Evolutionary conservation across 1,140 invertebrate species (phyloP).

Genomic region (Bactericera cockerelli): DNA sequence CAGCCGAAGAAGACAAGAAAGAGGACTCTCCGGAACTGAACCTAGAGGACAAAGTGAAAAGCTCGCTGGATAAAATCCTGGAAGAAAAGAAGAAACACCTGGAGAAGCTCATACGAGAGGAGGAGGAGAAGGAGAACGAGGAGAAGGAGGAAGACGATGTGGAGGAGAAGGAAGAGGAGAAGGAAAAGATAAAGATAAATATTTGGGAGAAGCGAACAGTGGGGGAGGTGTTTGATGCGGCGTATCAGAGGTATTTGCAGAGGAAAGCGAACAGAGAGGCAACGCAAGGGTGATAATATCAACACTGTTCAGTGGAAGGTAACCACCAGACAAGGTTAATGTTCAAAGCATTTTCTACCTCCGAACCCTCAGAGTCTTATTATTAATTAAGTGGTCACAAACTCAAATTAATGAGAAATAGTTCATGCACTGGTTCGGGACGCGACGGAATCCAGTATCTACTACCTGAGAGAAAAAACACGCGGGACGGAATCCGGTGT

Average conservation of each 20-base stretch:
- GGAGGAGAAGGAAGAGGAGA: constrained; percentile 20
- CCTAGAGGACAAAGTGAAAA: constrained; percentile 16
- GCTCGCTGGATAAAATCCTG: background rate
- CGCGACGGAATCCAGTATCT: no score
- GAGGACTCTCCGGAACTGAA: background rate
- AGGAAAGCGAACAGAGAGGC: constrained; percentile 41
- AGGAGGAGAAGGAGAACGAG: constrained; percentile 25
- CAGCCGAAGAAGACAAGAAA: background rate
- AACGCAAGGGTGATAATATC: background rate
- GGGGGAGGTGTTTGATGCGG: constrained; percentile 58
- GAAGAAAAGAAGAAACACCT: constrained; percentile 17
- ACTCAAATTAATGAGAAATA: no score
- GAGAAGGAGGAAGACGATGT: constrained; percentile 22
- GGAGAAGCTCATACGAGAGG: constrained; percentile 22
- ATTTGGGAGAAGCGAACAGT: constrained; percentile 77
- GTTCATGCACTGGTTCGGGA: no score
- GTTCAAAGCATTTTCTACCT: no score
- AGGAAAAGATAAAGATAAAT: constrained; percentile 24
- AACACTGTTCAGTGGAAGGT: no score
- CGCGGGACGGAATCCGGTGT: no score
- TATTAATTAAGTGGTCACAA: no score
- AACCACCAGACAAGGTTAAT: no score
- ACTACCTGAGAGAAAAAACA: no score
- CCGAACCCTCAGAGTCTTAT: no score
- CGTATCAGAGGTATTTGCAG: constrained; percentile 61